A percentile compares a stretch with the other conserved stretches of the same genome.
Evolutionary conservation across 2,113 vertebrate genomes (phyloP).

Genomic region (Andinoacara biseriatus): DNA sequence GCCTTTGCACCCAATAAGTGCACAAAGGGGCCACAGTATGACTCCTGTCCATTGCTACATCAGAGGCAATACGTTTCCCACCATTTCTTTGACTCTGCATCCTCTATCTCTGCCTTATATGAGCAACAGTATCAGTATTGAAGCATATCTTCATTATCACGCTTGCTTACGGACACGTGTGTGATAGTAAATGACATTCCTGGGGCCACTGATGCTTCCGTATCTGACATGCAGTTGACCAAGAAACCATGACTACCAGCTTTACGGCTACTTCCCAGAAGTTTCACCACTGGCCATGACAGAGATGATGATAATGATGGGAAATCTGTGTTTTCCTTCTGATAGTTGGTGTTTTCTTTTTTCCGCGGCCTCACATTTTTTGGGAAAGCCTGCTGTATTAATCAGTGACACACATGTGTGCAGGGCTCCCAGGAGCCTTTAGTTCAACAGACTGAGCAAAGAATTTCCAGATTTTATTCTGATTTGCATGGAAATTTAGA

Average conservation of each 20-base stretch:
- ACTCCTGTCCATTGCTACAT: conserved; percentile 14
- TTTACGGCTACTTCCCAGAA: conserved; percentile 64
- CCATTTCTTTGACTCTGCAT: conserved; percentile 28
- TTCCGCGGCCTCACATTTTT: conserved; percentile 64
- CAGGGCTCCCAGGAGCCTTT: conserved; percentile 57
- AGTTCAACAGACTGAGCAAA: conserved; percentile 59
- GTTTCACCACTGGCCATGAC: conserved; percentile 35
- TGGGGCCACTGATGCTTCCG: conserved; percentile 18
- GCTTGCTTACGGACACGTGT: not conserved
- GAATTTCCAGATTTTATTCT: conserved; percentile 66
- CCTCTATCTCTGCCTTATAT: not conserved
- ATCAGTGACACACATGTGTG: conserved; percentile 70
- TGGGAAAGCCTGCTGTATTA: conserved; percentile 69
- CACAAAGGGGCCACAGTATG: conserved; percentile 63
- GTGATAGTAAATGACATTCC: conserved; percentile 7
- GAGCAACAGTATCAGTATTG: conserved; percentile 8
- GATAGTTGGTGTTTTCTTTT: conserved; percentile 70
- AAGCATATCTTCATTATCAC: not conserved
- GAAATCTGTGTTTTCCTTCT: conserved; percentile 74
- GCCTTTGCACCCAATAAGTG: conserved; percentile 46
- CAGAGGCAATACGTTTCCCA: conserved; percentile 26
- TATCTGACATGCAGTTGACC: conserved; percentile 18
- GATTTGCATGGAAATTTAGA: conserved; percentile 47
- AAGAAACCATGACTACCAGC: conserved; percentile 34
- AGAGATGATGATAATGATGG: conserved; percentile 56